Base-by-base conservation (phyloP, 1,140 invertebrate genomes). In the Trypoxylus dichotomus region DNA sequence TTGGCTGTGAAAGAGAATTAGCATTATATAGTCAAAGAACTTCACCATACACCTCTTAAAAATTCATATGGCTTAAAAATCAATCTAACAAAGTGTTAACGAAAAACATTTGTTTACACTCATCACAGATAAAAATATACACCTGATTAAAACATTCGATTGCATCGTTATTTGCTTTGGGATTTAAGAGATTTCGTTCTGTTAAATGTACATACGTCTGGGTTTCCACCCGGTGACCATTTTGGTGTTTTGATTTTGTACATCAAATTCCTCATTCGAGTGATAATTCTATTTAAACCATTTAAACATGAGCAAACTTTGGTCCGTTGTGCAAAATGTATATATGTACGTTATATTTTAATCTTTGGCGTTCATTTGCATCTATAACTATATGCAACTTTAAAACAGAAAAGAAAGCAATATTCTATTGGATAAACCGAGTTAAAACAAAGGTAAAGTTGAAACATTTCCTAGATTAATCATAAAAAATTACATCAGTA, bases 41-140 rank as follows among this genome's bases (percentile, higher is more conserved):
- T 37, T 8, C 32, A 37, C 5, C 32, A 37, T 37, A 37, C 32
- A 37, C 32, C 5, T 5, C 32, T 37, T 37, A 37, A 37, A 37
- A 5, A 2, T 37, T 8, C 32, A 37, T 37, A 37, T 8, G 32
- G 1, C 32, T 37, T 37, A 37, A 37, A 37, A 37, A 37, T 37
- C 32, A 37, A 37, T 5, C 5, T 37, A 37, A 37, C 32, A 37
- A 37, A 37, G 32, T 7, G 32, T 37, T 37, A 5, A 37, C 32
- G 32, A 41, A 74, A 11, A 42, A 19, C 6, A 21, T n/a, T 21
- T 74, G 19, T 19, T 43, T 74, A 74, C 21, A 32, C n/a, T 74
- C 72, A 74, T 74, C 72, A 74, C 72, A 74, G 72, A 74, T 74
- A 74, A 74, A 32, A 68, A 68, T 32, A 21, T 74, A 74, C 19